Base-by-base conservation (phyloP, 2,113 vertebrate genomes). In the Coptodon bakossiorum region DNA sequence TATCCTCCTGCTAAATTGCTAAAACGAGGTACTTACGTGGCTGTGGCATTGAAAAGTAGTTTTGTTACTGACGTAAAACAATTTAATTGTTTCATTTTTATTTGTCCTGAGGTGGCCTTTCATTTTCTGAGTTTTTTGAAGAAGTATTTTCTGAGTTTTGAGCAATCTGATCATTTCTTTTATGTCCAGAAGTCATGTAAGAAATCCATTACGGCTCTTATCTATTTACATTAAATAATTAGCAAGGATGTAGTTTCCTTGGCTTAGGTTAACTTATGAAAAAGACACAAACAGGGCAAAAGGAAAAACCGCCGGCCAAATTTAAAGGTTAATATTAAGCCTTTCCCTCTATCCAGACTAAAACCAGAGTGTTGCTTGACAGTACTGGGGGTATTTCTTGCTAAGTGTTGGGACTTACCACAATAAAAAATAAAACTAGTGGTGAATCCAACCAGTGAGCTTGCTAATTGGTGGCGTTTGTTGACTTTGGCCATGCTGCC, bases 11-110 rank as follows among this genome's bases (percentile, higher is more conserved):
- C 83, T 89, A 89, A 92, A 93, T 91, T 81, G 88, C 93, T 93
- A 91, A 91, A 94, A 94, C 81, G 86, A 90, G 89, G 45, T 89
- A 88, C 90, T 90, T 91, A 91, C 6, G 3, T 73, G 68, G 40
- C 29, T 86, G 68, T 89, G 83, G 29, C 79, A 34, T 50, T 78
- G 43, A 80, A 81, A 40, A 13, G 2, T 40, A 40, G 63, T 1
- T 29, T 85, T 85, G 57, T 43, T 45, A 45, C 38, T 27, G 66
- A 71, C n/a, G 9, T 24, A 6, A 71, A 71, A 71, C 66, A 27
- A 3, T 71, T 43, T 40, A 6, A 43, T 40, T 71, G 36, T 24
- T 73, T 81, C 38, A 78, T 45, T 56, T 86, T 81, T 71, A 82
- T 86, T 66, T 86, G 79, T 36, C 52, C n/a, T 24, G 34, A 13